These are phyloP conservation scores for Acipenser ruthenus DNA, from an alignment of 2,797 vertebrate species.

Conservation along the genomic window DNA sequence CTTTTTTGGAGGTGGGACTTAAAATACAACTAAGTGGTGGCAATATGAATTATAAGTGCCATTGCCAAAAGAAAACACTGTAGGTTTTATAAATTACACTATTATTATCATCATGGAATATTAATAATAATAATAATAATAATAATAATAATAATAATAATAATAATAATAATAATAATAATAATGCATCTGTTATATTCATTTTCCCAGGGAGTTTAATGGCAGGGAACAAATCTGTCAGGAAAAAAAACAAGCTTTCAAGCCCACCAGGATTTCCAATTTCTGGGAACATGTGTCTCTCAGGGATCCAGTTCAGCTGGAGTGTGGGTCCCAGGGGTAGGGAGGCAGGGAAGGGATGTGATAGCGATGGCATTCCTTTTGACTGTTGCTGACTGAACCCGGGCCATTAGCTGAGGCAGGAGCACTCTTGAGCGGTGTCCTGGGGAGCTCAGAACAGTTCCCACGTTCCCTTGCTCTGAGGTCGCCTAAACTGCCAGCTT, in stretches of 20 bases:
- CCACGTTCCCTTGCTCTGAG: slow-evolving; percentile 41
- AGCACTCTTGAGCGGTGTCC: not conserved
- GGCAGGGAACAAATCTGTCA: slow-evolving; percentile 13
- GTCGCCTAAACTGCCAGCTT: slow-evolving; percentile 20
- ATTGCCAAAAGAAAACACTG: no score
- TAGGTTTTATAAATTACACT: no score
- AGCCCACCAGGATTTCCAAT: not conserved
- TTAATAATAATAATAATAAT: no score
- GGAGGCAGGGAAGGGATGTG: not conserved
- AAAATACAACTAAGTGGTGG: no score
- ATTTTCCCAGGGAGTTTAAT: slow-evolving; percentile 14
- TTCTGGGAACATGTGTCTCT: slow-evolving; percentile 26
- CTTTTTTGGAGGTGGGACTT: no score
- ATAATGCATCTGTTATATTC: not conserved
- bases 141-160: no score
- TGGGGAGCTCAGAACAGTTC: slow-evolving; percentile 47
- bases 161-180: not conserved
- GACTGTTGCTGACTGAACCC: not conserved
- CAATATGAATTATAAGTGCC: no score
- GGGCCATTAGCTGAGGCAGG: slow-evolving; percentile 3
- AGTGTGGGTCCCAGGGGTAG: slow-evolving; percentile 4
- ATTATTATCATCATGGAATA: no score
- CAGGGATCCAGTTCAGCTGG: slow-evolving; percentile 24
- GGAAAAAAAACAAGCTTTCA: not conserved
- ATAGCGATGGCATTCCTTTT: slow-evolving; percentile 5